Base-by-base conservation (phyloP, 1,140 invertebrate genomes). In the Manduca sexta region DNA sequence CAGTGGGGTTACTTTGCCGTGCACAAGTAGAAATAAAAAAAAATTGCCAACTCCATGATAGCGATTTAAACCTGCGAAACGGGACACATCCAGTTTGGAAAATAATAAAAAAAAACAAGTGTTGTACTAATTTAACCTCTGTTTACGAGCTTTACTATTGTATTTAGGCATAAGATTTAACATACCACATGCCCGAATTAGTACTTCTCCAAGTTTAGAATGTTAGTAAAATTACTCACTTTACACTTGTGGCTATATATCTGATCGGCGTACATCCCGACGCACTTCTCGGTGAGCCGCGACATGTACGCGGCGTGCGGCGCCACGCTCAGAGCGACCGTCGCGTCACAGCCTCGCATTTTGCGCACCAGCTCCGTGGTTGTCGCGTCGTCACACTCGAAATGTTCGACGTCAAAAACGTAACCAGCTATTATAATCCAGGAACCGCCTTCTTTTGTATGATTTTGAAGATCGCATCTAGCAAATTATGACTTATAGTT, bases 381-480 rank as follows among this genome's bases (percentile, higher is more conserved):
- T 59, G 88, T 89, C 1, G 87, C 86, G 54, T 88, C 88, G 15
- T 92, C 90, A 34, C 87, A 91, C 75, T 91, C 91, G 65, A 95
- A 94, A 62, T 96, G 93, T 58, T 94, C 92, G 0, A 98, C 89
- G 73, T 98, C 96, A 74, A 96, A 98, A 0, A 98, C 95, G 72
- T 93, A 93, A 35, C 94, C 95, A 47, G 93, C 92, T 1, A 98
- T 89, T 2, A 98, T 90, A 1, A 97, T 90, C 96, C 96, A 98
- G 0, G 93, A 84, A 0, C 94, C 95, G n/a, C 96, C 96, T 76
- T 97, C 95, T 60, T 94, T 90, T 74, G 95, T 95, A 55, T 97
- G 94, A 79, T 98, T 98, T 69, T 97, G 94, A 16, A 98, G 72
- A 75, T 98, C 97, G 33, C 86, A 86, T 64, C 91, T 91, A 43